These are phyloP conservation scores for Synergus laeviventris DNA, from an alignment of 2,888 invertebrate genomes.

Conservation along the genomic window DNA sequence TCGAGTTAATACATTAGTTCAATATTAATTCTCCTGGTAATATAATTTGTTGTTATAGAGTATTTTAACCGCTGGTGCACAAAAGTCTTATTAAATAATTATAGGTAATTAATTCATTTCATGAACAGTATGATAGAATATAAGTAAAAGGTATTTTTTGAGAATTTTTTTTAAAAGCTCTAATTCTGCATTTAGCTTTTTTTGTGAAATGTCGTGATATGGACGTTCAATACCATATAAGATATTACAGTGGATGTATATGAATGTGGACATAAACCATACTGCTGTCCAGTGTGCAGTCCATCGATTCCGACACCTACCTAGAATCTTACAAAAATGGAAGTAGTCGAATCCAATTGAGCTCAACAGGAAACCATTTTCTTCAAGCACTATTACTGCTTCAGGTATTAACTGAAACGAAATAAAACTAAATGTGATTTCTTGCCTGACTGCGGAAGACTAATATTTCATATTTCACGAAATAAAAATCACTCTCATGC, in stretches of 20 bases:
- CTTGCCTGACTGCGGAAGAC: background rate
- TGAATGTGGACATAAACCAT: background rate
- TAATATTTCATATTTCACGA: background rate
- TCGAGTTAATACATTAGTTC: background rate
- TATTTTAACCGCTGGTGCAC: background rate
- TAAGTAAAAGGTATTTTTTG: no score
- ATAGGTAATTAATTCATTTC: no score
- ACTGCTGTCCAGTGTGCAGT: slow-evolving; percentile 1
- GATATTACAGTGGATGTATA: background rate
- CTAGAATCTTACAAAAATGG: slow-evolving; percentile 20
- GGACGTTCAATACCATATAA: background rate
- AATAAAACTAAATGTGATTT: slow-evolving; percentile 33
- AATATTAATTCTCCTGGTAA: slow-evolving; percentile 5
- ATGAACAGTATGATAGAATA: no score
- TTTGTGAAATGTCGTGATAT: background rate
- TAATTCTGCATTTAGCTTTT: background rate
- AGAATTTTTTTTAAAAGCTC: background rate
- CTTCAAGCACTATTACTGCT: slow-evolving; percentile 29
- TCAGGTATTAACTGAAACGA: slow-evolving; percentile 17
- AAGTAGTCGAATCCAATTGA: slow-evolving; percentile 30
- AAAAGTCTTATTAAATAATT: background rate
- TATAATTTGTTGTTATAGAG: background rate
- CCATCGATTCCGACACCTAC: slow-evolving; percentile 14
- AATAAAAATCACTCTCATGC: background rate
- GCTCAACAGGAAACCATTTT: slow-evolving; percentile 33